A percentile compares a stretch with the other conserved stretches of the same genome.
Evolutionary conservation across 2,797 vertebrate species (phyloP).

Genomic region (Sphaeramia orbicularis): DNA sequence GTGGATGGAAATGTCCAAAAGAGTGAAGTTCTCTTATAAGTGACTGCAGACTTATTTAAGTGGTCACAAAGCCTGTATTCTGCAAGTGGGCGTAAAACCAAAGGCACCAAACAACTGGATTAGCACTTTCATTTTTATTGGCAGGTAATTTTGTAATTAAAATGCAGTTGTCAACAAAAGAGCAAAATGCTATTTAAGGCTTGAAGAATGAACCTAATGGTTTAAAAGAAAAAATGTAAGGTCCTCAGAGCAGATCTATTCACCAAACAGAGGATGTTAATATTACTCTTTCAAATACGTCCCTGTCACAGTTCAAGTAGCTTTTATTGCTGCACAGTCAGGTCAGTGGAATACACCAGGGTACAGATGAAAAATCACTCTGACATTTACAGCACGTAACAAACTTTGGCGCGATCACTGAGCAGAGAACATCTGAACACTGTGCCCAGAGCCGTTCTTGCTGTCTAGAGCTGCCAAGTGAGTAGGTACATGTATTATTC

Average conservation of each 20-base stretch:
- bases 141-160: constrained; percentile 12
- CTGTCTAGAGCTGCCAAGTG: constrained; percentile 54
- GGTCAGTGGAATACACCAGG: constrained; percentile 12
- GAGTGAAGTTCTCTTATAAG: too few species aligned
- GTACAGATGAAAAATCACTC: constrained; percentile 27
- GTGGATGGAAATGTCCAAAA: too few species aligned
- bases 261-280: constrained; percentile 4
- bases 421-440: constrained; percentile 34
- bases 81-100: constrained; percentile 29
- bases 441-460: constrained; percentile 36
- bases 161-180: constrained; percentile 19
- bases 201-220: background rate
- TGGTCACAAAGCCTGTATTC: constrained; percentile 11
- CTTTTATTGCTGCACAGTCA: constrained; percentile 14
- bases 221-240: background rate
- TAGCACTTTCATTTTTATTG: background rate
- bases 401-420: constrained; percentile 14
- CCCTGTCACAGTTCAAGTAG: constrained; percentile 13
- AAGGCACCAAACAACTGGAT: background rate
- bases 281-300: background rate
- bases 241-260: background rate
- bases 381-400: constrained; percentile 36
- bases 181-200: background rate
- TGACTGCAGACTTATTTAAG: too few species aligned
- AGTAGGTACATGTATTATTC: constrained; percentile 61